Evolutionary conservation across 2,797 vertebrate genomes (phyloP).

Genomic region (Bucorvus abyssinicus): DNA sequence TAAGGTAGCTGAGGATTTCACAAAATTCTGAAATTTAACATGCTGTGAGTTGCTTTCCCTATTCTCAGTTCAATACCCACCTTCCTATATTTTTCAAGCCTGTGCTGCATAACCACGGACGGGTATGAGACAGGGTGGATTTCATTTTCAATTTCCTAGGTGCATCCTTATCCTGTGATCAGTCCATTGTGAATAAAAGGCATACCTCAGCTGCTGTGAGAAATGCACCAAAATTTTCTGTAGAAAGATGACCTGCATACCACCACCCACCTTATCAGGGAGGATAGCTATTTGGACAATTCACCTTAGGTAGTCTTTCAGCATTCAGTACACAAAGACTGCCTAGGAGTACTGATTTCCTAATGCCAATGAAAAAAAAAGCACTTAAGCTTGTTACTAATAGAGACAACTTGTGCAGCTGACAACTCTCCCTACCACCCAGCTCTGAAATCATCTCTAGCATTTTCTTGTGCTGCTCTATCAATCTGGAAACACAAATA

Average conservation of each 20-base stretch:
- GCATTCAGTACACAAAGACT: background rate
- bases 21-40: conserved; percentile 10
- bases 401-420: background rate
- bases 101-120: background rate
- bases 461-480: background rate
- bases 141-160: background rate
- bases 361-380: background rate
- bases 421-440: background rate
- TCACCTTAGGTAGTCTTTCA: background rate
- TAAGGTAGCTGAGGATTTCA: conserved; percentile 11
- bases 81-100: background rate
- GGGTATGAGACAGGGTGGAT: background rate
- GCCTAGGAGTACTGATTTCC: background rate
- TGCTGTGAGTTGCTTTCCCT: background rate
- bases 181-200: background rate
- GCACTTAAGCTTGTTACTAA: background rate
- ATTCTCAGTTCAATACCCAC: background rate
- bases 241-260: background rate
- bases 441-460: background rate
- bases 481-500: background rate
- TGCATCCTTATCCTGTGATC: background rate
- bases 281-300: background rate
- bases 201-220: accelerated
- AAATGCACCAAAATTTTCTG: background rate
- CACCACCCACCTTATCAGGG: background rate